Base-by-base conservation (phyloP, 2,113 vertebrate species). In the Tyto alba region DNA sequence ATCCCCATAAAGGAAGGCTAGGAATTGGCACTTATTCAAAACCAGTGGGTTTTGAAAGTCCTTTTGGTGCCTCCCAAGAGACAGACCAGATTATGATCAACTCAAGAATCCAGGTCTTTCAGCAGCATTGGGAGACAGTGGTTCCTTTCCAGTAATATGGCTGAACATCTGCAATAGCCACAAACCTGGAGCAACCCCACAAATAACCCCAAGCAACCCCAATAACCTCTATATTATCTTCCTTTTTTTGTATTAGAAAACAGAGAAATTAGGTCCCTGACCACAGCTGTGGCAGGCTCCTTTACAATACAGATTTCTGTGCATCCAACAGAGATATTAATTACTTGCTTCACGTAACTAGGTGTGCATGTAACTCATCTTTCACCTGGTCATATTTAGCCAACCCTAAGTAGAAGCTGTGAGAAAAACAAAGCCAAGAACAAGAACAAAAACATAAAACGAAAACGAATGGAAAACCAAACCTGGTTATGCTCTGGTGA, bases 201-300 rank as follows among this genome's bases (percentile, higher is more conserved):
- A 63, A 74, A 43, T 27, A 30, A 75, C 63, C n/a, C n/a, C n/a
- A n/a, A n/a, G n/a, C n/a, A n/a, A n/a, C 25, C 78, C 17, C 17
- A 55, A 21, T 55, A 89, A 47, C n/a, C 15, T 79, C 63, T 72
- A 27, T 23, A n/a, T 85, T 53, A 43, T 47, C 30, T 88, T 84
- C 25, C 7, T 68, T 76, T 79, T 30, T 77, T 75, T 60, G 13
- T 52, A 20, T 84, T 62, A 97, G 96, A 96, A 97, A 86, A 71
- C 90, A 63, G 86, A 95, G 57, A 95, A 96, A 74, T 97, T 93
- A 97, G 10, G 43, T 36, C 43, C 55, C 56, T 88, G 64, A 81
- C 29, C 26, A 2, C 11, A 79, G 34, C 47, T 88, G 56, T 13
- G 0, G 32, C 47, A 38, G 38, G n/a, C 16, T 91, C 12, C 36